These are phyloP conservation scores for Dasyprocta punctata DNA, from an alignment of 2,113 vertebrate genomes.

Conservation along the genomic window DNA sequence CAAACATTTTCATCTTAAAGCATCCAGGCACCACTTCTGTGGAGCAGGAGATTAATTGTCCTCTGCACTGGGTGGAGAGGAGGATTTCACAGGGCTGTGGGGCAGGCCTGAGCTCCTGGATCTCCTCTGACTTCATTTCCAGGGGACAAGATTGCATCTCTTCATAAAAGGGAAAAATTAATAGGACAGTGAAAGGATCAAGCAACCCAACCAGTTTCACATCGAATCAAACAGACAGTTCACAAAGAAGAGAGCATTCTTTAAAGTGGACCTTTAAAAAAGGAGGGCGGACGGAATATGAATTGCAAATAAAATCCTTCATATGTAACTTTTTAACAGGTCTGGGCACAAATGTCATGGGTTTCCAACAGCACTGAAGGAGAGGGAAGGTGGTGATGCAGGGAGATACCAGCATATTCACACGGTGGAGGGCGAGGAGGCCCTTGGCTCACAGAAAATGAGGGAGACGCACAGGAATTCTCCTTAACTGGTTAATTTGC, in stretches of 20 bases:
- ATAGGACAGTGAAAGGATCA: neutral
- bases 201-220: neutral
- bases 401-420: neutral
- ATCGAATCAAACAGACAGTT: neutral
- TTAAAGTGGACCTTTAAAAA: neutral
- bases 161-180: conserved; percentile 31
- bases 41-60: conserved; percentile 15
- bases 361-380: neutral
- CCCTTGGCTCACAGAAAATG: neutral
- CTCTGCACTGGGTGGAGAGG: neutral
- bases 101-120: neutral
- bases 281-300: neutral
- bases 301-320: conserved; percentile 45
- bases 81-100: neutral
- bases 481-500: conserved; percentile 66
- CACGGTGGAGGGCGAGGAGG: neutral
- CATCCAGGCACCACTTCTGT: conserved; percentile 3
- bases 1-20: conserved; percentile 60
- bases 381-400: neutral
- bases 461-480: neutral
- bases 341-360: neutral
- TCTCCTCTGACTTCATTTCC: neutral
- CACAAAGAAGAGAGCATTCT: neutral
- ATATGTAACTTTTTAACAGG: conserved; percentile 20
- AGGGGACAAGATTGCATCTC: neutral